Conservation (phyloP, 64 coral and sea anemone genomes). For the Platygyra sinensis region DNA sequence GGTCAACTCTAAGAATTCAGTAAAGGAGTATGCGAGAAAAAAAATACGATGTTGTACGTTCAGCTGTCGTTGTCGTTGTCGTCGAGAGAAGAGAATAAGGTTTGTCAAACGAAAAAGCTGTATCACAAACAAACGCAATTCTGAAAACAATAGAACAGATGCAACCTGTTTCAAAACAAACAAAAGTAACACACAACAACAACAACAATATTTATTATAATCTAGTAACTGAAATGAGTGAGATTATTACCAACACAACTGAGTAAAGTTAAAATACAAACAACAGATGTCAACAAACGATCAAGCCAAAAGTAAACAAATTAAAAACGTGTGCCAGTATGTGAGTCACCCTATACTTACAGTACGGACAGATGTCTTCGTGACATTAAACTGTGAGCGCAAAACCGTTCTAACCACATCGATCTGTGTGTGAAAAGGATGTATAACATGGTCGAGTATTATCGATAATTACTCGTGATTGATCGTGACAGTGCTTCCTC, state of each 20-base stretch:
- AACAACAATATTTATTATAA: too few relatives aligned
- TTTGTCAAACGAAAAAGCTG: too few relatives aligned
- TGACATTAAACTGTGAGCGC: slow-evolving; percentile 67
- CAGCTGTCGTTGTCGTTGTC: too few relatives aligned
- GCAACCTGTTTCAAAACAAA: too few relatives aligned
- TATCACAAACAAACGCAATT: too few relatives aligned
- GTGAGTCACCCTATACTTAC: slow-evolving; percentile 55
- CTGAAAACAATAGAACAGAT: too few relatives aligned
- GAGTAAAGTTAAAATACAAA: background rate
- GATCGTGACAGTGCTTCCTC: slow-evolving; percentile 11
- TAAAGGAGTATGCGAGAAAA: too few relatives aligned
- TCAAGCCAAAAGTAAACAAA: background rate
- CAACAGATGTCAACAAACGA: background rate
- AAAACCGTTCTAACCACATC: slow-evolving; percentile 14
- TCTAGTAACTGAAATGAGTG: background rate
- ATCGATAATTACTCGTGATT: slow-evolving; percentile 1
- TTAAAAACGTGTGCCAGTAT: background rate
- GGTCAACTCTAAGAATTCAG: too few relatives aligned
- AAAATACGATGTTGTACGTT: too few relatives aligned
- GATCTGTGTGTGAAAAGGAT: slow-evolving; percentile 35
- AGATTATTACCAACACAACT: background rate
- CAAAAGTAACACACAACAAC: too few relatives aligned
- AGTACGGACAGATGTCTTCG: slow-evolving; percentile 38
- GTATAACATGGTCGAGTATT: slow-evolving; percentile 32
- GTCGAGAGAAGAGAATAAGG: too few relatives aligned